Evolutionary conservation across 2,888 invertebrate genomes (phyloP), one percentile per base, ranked within the genome.

Genomic region (Orchesella flavescens): DNA sequence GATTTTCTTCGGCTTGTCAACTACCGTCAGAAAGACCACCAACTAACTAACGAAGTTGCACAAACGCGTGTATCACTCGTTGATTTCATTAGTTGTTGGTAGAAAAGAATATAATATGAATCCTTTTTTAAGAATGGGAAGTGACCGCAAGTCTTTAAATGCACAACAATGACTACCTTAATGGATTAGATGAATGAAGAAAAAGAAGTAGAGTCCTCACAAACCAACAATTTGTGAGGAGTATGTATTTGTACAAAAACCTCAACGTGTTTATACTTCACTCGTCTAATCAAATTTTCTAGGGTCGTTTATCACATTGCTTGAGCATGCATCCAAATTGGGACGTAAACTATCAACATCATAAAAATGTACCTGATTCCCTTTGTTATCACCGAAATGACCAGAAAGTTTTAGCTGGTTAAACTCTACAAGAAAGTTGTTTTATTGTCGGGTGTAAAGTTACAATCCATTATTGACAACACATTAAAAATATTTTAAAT

Each of bases 1-100:
- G 79, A 79, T 79, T 79, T 65, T 72, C 79, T 72, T 53, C 72
- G 72, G 72, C 73, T 72, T 79, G 79, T 79, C 79, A 79, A 66
- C 72, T 55, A 79, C 55, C 44, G 72, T 73, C 79, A 46, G 44
- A n/a, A 3, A 34, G 57, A 57, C 71, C 71, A 71, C 57, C 71
- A 34, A 7, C 69, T 10, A 49, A 68, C 46, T 19, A 68, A 69
- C 49, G 24, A 69, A 69, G 15, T 23, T 53, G 21, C 49, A 23
- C 69, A 49, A 69, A n/a, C 5, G 15, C 12, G 17, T 59, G 17
- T 19, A 17, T 59, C 17, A 59, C 66, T 43, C 7, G 3, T 34
- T 34, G 34, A 34, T 34, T 34, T 34, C 3, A 34, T 34, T 34
- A 34, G 34, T 4, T 34, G 34, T 4, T 34, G 34, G 34, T 7